Conservation (phyloP, 2,888 invertebrate species). For the Cartodere bifasciata region DNA sequence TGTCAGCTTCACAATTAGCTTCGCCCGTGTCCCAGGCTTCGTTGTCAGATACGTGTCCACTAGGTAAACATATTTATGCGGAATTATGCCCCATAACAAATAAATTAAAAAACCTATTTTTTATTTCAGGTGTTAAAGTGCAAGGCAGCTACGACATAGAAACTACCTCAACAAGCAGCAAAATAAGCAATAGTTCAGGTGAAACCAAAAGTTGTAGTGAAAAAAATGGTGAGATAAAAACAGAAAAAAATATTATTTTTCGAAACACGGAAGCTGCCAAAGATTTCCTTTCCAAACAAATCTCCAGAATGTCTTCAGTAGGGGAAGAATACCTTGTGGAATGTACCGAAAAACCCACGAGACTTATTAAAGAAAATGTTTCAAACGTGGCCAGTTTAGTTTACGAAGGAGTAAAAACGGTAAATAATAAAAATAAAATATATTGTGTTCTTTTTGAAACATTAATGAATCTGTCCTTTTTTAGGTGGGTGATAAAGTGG, state of each 20-base stretch:
- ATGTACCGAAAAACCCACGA: constrained; percentile 51
- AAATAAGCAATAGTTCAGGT: constrained; percentile 20
- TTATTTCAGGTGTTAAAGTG: constrained; percentile 1
- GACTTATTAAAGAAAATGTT: constrained; percentile 60
- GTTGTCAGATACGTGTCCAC: constrained; percentile 49
- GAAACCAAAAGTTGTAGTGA: constrained; percentile 22
- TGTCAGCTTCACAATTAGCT: constrained; percentile 42
- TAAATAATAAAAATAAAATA: too few relatives aligned
- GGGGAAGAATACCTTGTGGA: constrained; percentile 56
- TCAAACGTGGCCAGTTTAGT: constrained; percentile 61
- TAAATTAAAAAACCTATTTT: constrained; percentile 15
- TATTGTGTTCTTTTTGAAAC: too few relatives aligned
- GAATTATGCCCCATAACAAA: too few relatives aligned
- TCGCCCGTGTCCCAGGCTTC: constrained; percentile 48
- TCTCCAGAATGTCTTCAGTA: constrained; percentile 59
- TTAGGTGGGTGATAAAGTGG: constrained; percentile 63
- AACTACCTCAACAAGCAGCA: constrained; percentile 25
- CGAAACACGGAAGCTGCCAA: constrained; percentile 68
- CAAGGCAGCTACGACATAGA: constrained; percentile 29
- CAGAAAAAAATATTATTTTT: constrained; percentile 48
- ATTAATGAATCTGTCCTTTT: too few relatives aligned
- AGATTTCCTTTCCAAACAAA: constrained; percentile 60
- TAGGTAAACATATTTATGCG: too few relatives aligned
- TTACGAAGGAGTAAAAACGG: constrained; percentile 62
- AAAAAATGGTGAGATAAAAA: constrained; percentile 21